phyloP scores from a whole-genome alignment of 30 jellyfish, hydroid and myxozoan species.

The Cassiopea andromeda region DNA sequence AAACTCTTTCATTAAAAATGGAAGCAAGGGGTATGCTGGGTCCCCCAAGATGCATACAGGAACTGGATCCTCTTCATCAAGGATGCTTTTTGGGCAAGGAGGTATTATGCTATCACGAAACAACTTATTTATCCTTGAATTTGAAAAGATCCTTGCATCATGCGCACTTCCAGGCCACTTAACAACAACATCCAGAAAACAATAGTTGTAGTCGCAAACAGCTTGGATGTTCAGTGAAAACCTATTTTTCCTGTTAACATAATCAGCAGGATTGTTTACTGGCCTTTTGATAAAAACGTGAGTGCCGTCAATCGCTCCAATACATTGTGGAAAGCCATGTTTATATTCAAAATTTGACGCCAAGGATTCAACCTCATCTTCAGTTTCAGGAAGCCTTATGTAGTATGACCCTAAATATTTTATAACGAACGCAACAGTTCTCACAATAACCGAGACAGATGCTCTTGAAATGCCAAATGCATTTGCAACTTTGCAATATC shows the following conservation, averaged over 20 bases:
- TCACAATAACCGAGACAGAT: neutral
- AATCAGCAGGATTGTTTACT: conserved; percentile 3
- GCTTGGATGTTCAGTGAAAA: conserved; percentile 31
- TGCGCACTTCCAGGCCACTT: conserved; percentile 64
- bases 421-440: neutral
- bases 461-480: conserved; percentile 8
- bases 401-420: neutral
- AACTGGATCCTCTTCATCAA: conserved; percentile 60
- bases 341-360: neutral
- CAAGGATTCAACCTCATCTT: neutral
- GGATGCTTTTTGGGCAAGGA: conserved; percentile 42
- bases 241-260: conserved; percentile 17
- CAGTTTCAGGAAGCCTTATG: neutral
- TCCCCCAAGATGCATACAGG: conserved; percentile 78
- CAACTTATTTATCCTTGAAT: conserved; percentile 24
- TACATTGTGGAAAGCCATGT: conserved; percentile 60
- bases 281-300: conserved; percentile 47
- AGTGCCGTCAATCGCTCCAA: conserved; percentile 58
- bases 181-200: conserved; percentile 57
- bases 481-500: conserved; percentile 11
- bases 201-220: conserved; percentile 27
- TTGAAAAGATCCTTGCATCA: conserved; percentile 54
- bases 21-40: conserved; percentile 78
- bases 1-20: conserved; percentile 73
- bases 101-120: conserved; percentile 38